Conservation (phyloP, 2,113 vertebrate species). For the Camelus bactrianus region DNA sequence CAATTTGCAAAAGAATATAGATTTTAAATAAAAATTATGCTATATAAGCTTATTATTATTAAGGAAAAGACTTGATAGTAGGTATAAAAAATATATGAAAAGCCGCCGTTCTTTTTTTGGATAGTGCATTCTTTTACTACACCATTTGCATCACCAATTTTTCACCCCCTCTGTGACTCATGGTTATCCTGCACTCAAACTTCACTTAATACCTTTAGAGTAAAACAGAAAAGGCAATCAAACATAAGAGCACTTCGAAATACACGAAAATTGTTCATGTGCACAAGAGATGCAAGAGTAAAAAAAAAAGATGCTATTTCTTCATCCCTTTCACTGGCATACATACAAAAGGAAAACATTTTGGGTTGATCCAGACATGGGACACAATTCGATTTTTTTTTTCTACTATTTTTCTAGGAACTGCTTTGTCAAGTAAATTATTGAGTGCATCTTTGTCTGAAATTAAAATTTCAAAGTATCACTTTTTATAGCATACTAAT, state of each 20-base stretch:
- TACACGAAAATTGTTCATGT: not conserved
- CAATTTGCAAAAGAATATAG: not conserved
- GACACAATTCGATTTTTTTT: conserved; percentile 42
- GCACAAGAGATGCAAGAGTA: not conserved
- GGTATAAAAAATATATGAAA: not conserved
- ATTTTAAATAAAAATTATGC: not conserved
- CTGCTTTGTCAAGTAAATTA: conserved; percentile 65
- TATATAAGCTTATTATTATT: not conserved
- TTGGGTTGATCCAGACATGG: conserved; percentile 12
- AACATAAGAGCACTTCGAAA: not conserved
- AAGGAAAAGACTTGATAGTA: not conserved
- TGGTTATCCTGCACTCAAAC: not conserved
- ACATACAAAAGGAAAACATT: not conserved
- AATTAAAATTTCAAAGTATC: conserved; percentile 69
- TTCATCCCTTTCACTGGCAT: conserved; percentile 2
- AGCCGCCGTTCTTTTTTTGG: not conserved
- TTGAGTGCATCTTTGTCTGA: conserved; percentile 53
- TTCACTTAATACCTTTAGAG: not conserved
- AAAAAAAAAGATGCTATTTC: not conserved
- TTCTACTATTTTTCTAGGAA: conserved; percentile 51
- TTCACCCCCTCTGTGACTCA: not conserved
- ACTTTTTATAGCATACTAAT: conserved; percentile 51
- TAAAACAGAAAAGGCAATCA: conserved; percentile 37
- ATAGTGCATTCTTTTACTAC: not conserved
- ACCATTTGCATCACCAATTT: not conserved